These are phyloP conservation scores for Drosophila suboccidentalis DNA, from an alignment of 2,888 invertebrate genomes.

Conservation along the genomic window DNA sequence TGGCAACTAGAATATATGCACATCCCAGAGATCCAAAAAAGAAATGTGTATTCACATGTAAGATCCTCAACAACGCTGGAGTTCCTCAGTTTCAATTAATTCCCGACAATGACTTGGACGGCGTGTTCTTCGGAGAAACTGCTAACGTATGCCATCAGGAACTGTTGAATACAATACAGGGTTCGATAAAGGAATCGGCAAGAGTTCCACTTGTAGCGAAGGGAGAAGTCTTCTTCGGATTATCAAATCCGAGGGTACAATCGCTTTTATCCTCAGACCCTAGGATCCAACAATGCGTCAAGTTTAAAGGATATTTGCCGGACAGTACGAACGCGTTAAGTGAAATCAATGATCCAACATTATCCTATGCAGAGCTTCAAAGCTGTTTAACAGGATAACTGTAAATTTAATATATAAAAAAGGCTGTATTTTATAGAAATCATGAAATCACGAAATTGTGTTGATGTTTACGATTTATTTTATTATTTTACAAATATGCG, in stretches of 20 bases:
- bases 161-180: conserved; percentile 88
- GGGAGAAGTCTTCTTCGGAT: conserved; percentile 92
- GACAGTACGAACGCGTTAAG: conserved; percentile 18
- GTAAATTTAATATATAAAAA: background rate
- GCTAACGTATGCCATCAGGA: conserved; percentile 91
- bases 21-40: conserved; percentile 90
- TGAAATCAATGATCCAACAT: conserved; percentile 56
- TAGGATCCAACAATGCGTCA: conserved; percentile 89
- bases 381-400: conserved; percentile 30
- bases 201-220: conserved; percentile 88
- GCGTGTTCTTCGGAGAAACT: conserved; percentile 89
- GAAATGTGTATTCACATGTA: conserved; percentile 92
- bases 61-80: conserved; percentile 90
- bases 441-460: background rate
- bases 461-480: conserved; percentile 33
- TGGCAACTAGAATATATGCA: conserved; percentile 91
- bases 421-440: background rate
- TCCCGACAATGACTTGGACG: conserved; percentile 90
- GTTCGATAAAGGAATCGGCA: conserved; percentile 85
- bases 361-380: conserved; percentile 60
- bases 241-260: conserved; percentile 91
- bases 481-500: conserved; percentile 34
- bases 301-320: conserved; percentile 87
- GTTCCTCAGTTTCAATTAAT: conserved; percentile 93
- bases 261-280: conserved; percentile 91